Evolutionary conservation across 2,888 invertebrate genomes (phyloP).

Genomic region (Diarsia mendica): DNA sequence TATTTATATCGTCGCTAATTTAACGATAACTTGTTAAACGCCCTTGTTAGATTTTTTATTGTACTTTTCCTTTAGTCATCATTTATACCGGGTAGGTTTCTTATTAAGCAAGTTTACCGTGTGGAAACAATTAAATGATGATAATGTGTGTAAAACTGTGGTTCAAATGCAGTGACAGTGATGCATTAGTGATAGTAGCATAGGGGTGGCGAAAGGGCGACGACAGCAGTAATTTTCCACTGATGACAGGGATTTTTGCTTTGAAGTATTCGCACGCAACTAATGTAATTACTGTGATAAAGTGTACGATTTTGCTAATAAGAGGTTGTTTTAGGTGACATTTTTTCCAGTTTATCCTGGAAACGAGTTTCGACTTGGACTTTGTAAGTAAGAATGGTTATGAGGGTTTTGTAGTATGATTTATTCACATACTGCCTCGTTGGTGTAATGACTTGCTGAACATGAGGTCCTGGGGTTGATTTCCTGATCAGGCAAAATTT

Average conservation of each 20-base stretch:
- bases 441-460: too few species aligned
- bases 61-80: conserved; percentile 16
- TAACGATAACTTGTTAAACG: conserved; percentile 57
- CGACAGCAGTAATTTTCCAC: conserved; percentile 54
- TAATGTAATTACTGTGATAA: conserved; percentile 38
- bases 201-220: conserved; percentile 49
- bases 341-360: neutral
- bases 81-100: conserved; percentile 39
- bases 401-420: neutral
- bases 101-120: conserved; percentile 47
- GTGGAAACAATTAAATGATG: conserved; percentile 58
- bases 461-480: too few species aligned
- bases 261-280: conserved; percentile 38
- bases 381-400: neutral
- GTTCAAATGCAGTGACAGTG: conserved; percentile 43
- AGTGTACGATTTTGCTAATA: conserved; percentile 23
- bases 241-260: conserved; percentile 51
- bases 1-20: conserved; percentile 53
- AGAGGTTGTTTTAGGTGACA: conserved; percentile 1
- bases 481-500: too few species aligned
- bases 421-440: neutral
- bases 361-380: neutral
- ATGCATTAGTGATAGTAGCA: conserved; percentile 49
- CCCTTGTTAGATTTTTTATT: conserved; percentile 37
- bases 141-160: conserved; percentile 48